Percentiles rank a stretch among this genome's conserved stretches.
Conservation (phyloP, 2,797 vertebrate species). For the Siniperca undulata region DNA sequence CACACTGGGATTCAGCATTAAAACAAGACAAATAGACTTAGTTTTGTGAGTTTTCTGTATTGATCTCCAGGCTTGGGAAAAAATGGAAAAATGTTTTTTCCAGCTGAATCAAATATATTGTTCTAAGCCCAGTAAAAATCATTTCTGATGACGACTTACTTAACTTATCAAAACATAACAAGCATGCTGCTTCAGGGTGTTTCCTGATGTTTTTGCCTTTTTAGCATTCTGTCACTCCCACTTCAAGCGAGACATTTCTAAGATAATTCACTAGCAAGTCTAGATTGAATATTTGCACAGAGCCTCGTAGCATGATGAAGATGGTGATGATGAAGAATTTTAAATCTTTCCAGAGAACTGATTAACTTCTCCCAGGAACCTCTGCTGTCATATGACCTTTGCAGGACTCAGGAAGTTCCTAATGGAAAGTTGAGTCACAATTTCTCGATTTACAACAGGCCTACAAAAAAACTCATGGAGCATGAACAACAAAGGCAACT, state of each 20-base stretch:
- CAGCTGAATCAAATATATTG: not conserved
- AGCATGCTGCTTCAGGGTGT: constrained; percentile 27
- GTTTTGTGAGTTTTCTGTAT: not conserved
- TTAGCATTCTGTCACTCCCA: constrained; percentile 28
- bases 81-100: not conserved
- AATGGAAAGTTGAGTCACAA: too few species aligned
- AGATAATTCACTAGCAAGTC: constrained; percentile 24
- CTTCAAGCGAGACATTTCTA: constrained; percentile 31
- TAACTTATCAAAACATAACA: constrained; percentile 31
- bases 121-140: not conserved
- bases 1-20: not conserved
- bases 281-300: constrained; percentile 37
- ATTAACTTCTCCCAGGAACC: too few species aligned
- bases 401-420: too few species aligned
- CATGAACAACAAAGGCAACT: too few species aligned
- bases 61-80: constrained; percentile 5
- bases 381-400: too few species aligned
- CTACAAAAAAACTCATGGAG: too few species aligned
- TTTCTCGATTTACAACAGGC: too few species aligned
- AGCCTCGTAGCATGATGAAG: not conserved
- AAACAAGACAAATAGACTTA: not conserved
- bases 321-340: too few species aligned
- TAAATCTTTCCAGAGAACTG: too few species aligned
- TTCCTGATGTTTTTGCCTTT: constrained; percentile 21
- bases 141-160: constrained; percentile 3